phyloP scores from a whole-genome alignment of 2,888 invertebrate species.

The Amitus sp. region DNA sequence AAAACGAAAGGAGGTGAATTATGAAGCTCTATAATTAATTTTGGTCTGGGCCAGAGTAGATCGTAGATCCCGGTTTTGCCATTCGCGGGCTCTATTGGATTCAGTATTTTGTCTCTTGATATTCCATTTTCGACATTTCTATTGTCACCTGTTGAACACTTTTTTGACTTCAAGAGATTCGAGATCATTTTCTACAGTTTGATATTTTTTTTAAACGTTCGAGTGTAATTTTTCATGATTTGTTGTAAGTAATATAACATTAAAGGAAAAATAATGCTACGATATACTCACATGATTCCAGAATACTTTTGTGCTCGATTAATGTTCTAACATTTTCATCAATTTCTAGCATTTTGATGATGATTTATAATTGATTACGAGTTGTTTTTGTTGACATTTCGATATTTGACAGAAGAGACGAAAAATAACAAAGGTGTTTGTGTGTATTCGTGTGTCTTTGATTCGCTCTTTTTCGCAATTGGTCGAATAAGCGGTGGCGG shows the following conservation, averaged over 20 bases:
- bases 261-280: not conserved
- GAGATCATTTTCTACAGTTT: not conserved
- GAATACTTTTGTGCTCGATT: slow-evolving; percentile 67
- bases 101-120: slow-evolving; percentile 66
- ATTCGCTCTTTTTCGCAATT: too few relatives aligned
- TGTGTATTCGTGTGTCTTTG: too few relatives aligned
- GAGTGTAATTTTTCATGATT: not conserved
- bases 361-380: not conserved
- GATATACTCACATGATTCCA: slow-evolving; percentile 60
- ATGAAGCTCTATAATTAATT: slow-evolving; percentile 68
- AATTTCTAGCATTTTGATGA: slow-evolving; percentile 65
- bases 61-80: slow-evolving; percentile 55
- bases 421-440: too few relatives aligned
- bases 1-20: slow-evolving; percentile 63
- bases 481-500: too few relatives aligned
- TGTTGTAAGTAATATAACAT: not conserved
- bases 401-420: too few relatives aligned
- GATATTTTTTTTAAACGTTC: not conserved
- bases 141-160: slow-evolving; percentile 56
- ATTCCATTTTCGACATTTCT: slow-evolving; percentile 58
- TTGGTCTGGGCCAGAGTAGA: slow-evolving; percentile 72
- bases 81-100: slow-evolving; percentile 50
- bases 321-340: slow-evolving; percentile 68
- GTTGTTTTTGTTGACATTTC: not conserved
- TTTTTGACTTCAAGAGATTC: too few relatives aligned